phyloP scores from a whole-genome alignment of 2,113 vertebrate species.

The western clawed frog (Xenopus tropicalis) region DNA sequence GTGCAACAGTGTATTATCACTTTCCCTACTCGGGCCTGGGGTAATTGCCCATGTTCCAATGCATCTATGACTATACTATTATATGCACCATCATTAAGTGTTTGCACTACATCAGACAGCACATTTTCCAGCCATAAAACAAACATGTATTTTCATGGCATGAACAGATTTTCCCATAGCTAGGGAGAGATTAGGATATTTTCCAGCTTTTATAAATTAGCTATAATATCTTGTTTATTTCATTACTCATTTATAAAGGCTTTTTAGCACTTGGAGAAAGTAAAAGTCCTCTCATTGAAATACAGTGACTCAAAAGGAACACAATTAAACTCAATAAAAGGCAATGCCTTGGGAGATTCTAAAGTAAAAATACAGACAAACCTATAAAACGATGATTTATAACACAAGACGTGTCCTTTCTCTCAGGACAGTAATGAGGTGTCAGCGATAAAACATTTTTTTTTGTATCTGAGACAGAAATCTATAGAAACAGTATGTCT shows the following conservation, averaged over 20 bases:
- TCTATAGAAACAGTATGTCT: constrained; percentile 13
- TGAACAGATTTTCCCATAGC: neutral
- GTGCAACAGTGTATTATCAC: too few relatives aligned
- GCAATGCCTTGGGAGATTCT: constrained; percentile 7
- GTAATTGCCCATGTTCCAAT: too few relatives aligned
- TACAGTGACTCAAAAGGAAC: constrained; percentile 27
- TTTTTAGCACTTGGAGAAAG: constrained; percentile 25
- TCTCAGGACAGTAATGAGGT: constrained; percentile 20
- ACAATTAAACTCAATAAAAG: constrained; percentile 34
- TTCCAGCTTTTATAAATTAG: constrained; percentile 8
- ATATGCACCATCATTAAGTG: too few relatives aligned
- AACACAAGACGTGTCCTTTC: constrained; percentile 2
- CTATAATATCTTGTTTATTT: constrained; percentile 32
- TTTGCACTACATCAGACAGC: too few relatives aligned
- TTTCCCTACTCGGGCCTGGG: too few relatives aligned
- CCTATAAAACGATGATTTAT: constrained; percentile 28
- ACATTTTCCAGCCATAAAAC: too few relatives aligned
- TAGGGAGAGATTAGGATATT: constrained; percentile 17
- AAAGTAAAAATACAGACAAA: constrained; percentile 35
- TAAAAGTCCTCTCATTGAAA: constrained; percentile 20
- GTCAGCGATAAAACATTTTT: constrained; percentile 1
- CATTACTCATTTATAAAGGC: constrained; percentile 44
- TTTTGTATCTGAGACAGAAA: constrained; percentile 3
- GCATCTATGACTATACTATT: too few relatives aligned
- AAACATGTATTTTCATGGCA: too few relatives aligned